These are phyloP conservation scores for Nipponacmea schrenckii DNA, from an alignment of 2,888 invertebrate genomes.

Conservation along the genomic window DNA sequence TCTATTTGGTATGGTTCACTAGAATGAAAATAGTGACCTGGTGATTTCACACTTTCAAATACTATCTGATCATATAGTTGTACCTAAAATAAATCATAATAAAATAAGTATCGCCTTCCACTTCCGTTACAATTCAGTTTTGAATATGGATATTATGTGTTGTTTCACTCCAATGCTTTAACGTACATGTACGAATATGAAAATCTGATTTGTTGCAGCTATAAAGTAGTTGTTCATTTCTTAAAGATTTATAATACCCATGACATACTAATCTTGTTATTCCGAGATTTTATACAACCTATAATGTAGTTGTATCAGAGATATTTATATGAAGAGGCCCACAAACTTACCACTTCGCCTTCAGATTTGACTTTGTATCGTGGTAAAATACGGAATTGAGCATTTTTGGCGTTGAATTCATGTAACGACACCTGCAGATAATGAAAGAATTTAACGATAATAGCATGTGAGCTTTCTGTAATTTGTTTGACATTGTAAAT, in stretches of 20 bases:
- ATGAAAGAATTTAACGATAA: neutral
- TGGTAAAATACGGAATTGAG: slow-evolving; percentile 67
- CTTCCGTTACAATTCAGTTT: neutral
- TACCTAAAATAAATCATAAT: slow-evolving; percentile 47
- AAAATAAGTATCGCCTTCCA: neutral
- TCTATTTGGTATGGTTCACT: slow-evolving; percentile 66
- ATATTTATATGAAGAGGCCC: too few relatives aligned
- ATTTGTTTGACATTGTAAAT: too few relatives aligned
- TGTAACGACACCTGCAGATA: slow-evolving; percentile 60
- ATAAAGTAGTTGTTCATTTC: too few relatives aligned
- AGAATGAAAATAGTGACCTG: slow-evolving; percentile 67
- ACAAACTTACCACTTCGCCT: slow-evolving; percentile 67
- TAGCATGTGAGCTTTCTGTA: too few relatives aligned
- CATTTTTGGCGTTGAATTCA: slow-evolving; percentile 66
- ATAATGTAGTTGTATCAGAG: too few relatives aligned
- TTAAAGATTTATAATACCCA: too few relatives aligned
- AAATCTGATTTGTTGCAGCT: neutral
- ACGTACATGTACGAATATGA: neutral
- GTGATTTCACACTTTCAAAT: slow-evolving; percentile 67
- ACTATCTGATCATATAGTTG: slow-evolving; percentile 67
- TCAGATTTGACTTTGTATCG: slow-evolving; percentile 68
- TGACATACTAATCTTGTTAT: too few relatives aligned
- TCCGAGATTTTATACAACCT: too few relatives aligned
- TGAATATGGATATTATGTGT: too few relatives aligned
- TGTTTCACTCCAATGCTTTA: too few relatives aligned